These are phyloP conservation scores for Coilia nasus DNA, from an alignment of 2,797 vertebrate species.

Conservation along the genomic window DNA sequence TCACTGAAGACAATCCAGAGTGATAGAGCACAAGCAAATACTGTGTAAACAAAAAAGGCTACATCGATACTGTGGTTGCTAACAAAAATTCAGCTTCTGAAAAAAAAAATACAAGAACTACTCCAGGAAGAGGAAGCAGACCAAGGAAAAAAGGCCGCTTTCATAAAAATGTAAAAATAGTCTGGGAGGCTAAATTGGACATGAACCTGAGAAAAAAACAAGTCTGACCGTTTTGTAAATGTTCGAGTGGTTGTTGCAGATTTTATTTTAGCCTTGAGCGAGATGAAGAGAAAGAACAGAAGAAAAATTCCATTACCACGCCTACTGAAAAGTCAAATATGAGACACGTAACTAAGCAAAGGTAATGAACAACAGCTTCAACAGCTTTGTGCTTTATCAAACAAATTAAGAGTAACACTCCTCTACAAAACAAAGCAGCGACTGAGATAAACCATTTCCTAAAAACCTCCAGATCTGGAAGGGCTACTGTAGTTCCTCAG, in stretches of 20 bases:
- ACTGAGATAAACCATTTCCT: not conserved
- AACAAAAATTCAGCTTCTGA: conserved; percentile 33
- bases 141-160: conserved; percentile 41
- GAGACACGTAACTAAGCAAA: not conserved
- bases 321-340: conserved; percentile 15
- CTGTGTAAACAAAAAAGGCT: conserved; percentile 46
- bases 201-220: conserved; percentile 49
- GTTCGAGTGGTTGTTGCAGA: conserved; percentile 53
- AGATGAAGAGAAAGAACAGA: conserved; percentile 35
- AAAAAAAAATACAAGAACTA: not conserved
- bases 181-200: conserved; percentile 24
- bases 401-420: not conserved
- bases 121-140: conserved; percentile 27
- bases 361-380: conserved; percentile 36
- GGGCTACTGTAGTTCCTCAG: not conserved
- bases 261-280: conserved; percentile 39
- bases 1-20: conserved; percentile 40
- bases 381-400: conserved; percentile 31
- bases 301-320: conserved; percentile 45
- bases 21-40: conserved; percentile 52
- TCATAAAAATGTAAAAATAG: conserved; percentile 51
- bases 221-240: conserved; percentile 54
- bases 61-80: conserved; percentile 45
- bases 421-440: not conserved
- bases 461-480: not conserved